Conservation (phyloP, 2,888 invertebrate species). For the Nycteola revayana region DNA sequence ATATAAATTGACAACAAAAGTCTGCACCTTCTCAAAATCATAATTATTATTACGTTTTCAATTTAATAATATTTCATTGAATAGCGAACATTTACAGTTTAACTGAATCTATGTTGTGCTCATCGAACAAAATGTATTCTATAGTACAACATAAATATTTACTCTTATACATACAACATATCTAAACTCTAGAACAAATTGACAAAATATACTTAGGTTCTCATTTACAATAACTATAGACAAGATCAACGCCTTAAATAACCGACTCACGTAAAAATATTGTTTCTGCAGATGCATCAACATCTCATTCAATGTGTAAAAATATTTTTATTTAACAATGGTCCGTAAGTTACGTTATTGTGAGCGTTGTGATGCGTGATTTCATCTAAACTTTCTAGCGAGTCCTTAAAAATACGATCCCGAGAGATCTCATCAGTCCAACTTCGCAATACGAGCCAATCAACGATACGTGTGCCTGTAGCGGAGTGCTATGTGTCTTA, state of each 20-base stretch:
- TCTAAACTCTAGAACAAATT: slow-evolving; percentile 68
- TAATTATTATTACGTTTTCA: slow-evolving; percentile 18
- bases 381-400: slow-evolving; percentile 54
- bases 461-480: no score
- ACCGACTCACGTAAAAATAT: slow-evolving; percentile 56
- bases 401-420: slow-evolving; percentile 35
- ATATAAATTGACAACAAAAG: slow-evolving; percentile 24
- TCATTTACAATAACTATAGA: slow-evolving; percentile 58
- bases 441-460: slow-evolving; percentile 32
- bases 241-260: slow-evolving; percentile 51
- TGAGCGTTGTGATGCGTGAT: slow-evolving; percentile 62
- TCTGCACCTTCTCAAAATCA: slow-evolving; percentile 25
- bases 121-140: slow-evolving; percentile 30
- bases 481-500: no score
- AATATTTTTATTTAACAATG: slow-evolving; percentile 72
- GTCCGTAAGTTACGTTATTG: slow-evolving; percentile 69
- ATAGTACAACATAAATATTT: slow-evolving; percentile 53
- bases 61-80: slow-evolving; percentile 15
- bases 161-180: slow-evolving; percentile 46
- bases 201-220: slow-evolving; percentile 68
- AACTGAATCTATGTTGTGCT: slow-evolving; percentile 39
- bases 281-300: slow-evolving; percentile 40
- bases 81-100: slow-evolving; percentile 32
- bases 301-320: slow-evolving; percentile 63
- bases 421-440: slow-evolving; percentile 24